A percentile compares a stretch with the other conserved stretches of the same genome.
These are phyloP conservation scores for Trichogramma pretiosum DNA, from an alignment of 1,140 invertebrate genomes.

Conservation along the genomic window DNA sequence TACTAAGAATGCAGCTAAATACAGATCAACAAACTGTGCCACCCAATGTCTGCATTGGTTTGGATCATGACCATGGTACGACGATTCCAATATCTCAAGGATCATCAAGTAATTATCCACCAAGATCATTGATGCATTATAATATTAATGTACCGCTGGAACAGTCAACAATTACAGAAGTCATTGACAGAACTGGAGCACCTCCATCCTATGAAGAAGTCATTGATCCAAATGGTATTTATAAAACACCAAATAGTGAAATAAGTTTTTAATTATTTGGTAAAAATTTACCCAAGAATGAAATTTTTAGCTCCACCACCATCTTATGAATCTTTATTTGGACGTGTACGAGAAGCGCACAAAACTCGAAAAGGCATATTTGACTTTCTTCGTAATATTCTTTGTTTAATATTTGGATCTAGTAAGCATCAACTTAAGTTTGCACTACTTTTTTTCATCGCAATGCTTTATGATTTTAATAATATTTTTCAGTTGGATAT, in stretches of 20 bases:
- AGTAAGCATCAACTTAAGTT: constrained; percentile 48
- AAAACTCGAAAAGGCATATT: constrained; percentile 52
- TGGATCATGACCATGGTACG: constrained; percentile 23
- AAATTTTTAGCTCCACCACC: constrained; percentile 50
- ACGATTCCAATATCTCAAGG: constrained; percentile 17
- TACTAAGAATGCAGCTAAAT: constrained; percentile 25
- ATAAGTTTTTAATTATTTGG: background rate
- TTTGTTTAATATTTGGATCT: constrained; percentile 54
- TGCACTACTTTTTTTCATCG: too few species aligned
- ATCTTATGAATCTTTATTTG: constrained; percentile 61
- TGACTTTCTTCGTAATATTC: constrained; percentile 55
- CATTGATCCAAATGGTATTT: constrained; percentile 50
- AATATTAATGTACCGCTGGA: constrained; percentile 31
- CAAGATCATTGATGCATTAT: constrained; percentile 31
- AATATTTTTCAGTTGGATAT: constrained; percentile 52
- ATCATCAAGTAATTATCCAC: constrained; percentile 26
- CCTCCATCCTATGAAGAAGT: constrained; percentile 52
- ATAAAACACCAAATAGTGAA: background rate
- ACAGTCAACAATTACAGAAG: constrained; percentile 24
- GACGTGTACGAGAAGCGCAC: constrained; percentile 53
- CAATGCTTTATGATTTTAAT: background rate
- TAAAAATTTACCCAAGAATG: background rate
- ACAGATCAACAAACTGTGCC: constrained; percentile 9
- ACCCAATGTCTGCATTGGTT: constrained; percentile 10
- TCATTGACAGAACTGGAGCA: constrained; percentile 35